Percentiles rank a stretch among this genome's conserved stretches.
Conservation (phyloP, 2,797 vertebrate genomes). For the Orientallactaga sibirica region DNA sequence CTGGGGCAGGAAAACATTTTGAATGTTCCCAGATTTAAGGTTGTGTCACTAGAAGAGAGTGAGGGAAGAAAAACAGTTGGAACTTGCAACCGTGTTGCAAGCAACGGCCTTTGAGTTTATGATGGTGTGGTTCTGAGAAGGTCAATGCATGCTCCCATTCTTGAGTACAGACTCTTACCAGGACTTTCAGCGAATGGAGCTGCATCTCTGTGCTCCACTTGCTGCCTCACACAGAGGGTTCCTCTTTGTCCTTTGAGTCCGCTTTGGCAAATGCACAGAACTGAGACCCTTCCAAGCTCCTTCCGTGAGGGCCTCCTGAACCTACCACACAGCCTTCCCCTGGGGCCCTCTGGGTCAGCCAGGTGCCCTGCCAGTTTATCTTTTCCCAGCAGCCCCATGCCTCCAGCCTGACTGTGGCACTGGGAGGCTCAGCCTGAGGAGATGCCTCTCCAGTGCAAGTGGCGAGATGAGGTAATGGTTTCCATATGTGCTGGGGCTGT, state of each 20-base stretch:
- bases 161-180: neutral
- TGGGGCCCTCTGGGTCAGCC: conserved; percentile 22
- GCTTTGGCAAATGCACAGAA: neutral
- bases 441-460: conserved; percentile 31
- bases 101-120: neutral
- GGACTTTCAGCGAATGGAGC: neutral
- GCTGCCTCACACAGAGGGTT: neutral
- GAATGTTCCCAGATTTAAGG: neutral
- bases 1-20: neutral
- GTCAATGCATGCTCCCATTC: neutral
- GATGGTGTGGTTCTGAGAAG: neutral
- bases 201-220: neutral
- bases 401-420: conserved; percentile 52
- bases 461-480: conserved; percentile 66
- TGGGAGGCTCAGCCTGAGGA: neutral
- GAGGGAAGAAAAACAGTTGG: neutral
- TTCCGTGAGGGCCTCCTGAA: neutral
- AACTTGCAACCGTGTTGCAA: neutral
- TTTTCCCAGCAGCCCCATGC: conserved; percentile 61
- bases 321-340: neutral
- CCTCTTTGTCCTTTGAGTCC: neutral
- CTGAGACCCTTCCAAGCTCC: neutral
- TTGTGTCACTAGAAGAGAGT: neutral
- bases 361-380: conserved; percentile 71
- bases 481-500: conserved; percentile 70